Conservation (phyloP, 2,888 invertebrate genomes). For the Himalopsyche kuldschensis region DNA sequence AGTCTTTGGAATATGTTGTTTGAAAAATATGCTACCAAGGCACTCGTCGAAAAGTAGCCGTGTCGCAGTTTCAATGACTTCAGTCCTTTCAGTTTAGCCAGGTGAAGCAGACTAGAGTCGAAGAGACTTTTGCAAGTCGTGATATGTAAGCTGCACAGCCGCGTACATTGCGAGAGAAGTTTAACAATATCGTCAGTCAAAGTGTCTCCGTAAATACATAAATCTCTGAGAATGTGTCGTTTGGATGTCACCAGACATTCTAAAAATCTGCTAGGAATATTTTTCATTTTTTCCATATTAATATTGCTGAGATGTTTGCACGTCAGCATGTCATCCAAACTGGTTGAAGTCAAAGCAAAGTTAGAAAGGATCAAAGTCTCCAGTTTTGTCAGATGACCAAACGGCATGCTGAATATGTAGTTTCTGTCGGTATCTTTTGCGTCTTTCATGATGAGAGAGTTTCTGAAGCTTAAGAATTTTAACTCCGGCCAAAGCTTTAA, state of each 20-base stretch:
- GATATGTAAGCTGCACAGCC: constrained; percentile 54
- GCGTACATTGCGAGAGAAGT: constrained; percentile 53
- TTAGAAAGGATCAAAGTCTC: constrained; percentile 56
- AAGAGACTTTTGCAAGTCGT: constrained; percentile 60
- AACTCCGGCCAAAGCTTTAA: constrained; percentile 56
- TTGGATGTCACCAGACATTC: constrained; percentile 54
- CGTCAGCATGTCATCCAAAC: constrained; percentile 56
- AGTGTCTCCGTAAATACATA: constrained; percentile 58
- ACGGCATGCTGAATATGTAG: constrained; percentile 57
- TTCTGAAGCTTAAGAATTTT: constrained; percentile 58
- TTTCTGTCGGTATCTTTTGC: constrained; percentile 54
- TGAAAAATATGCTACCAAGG: constrained; percentile 55
- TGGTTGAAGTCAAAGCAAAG: constrained; percentile 55
- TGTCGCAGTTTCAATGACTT: constrained; percentile 57
- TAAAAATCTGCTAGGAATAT: constrained; percentile 56
- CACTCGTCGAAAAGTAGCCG: constrained; percentile 58
- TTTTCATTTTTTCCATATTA: constrained; percentile 61
- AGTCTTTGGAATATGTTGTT: constrained; percentile 55
- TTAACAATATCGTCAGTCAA: constrained; percentile 56
- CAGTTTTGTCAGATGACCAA: constrained; percentile 53
- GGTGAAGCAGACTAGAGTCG: constrained; percentile 56
- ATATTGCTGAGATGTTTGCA: constrained; percentile 56
- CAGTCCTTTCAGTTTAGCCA: constrained; percentile 53
- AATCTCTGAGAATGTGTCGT: constrained; percentile 51
- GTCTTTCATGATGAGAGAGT: constrained; percentile 54